Evolutionary conservation across 2,113 vertebrate genomes (phyloP), one percentile per base, ranked within the genome.

Genomic region (Hippocampus abdominalis): DNA sequence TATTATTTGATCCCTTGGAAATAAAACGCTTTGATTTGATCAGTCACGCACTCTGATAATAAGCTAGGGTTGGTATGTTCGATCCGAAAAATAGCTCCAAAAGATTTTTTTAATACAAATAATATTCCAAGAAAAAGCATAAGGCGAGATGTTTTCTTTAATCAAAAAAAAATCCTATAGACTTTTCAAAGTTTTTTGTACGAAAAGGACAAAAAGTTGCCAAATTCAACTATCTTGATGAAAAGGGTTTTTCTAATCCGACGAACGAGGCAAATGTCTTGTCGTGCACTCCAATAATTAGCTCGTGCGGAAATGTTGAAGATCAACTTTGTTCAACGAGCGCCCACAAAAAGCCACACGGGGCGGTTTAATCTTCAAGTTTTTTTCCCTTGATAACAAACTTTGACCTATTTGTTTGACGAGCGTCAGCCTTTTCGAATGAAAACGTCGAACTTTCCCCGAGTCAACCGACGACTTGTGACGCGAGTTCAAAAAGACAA

Each of bases 391-490:
- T 16, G 16, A 23, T 23, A 42, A 44, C 61, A 64, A 64, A 46
- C 63, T 44, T 64, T 16, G 63, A 64, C 61, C 61, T 44, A 42
- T 64, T 25, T 46, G 63, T 25, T 46, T 64, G 27, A 27, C 27
- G 23, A 25, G 23, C 21, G 6, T n/a, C 12, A 23, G 21, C 39
- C 5, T 8, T 8, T 13, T 8, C 4, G 21, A 42, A 44, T 12
- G 5, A 64, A 64, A 64, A 64, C 13, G 39, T 42, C n/a, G n/a
- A 64, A 64, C 63, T 64, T 64, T 64, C 27, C 62, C n/a, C 1
- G 23, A 44, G 42, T 10, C 13, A 32, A 2, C 56, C 27, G 27
- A 59, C 56, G 3, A 27, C 63, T 27, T 46, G 42, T 44, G 39
- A 64, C 3, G 21, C 21, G 4, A 3, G 62, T 44, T 42, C 21